phyloP scores from a whole-genome alignment of 2,797 vertebrate species.

The Anisognathus igniventris region DNA sequence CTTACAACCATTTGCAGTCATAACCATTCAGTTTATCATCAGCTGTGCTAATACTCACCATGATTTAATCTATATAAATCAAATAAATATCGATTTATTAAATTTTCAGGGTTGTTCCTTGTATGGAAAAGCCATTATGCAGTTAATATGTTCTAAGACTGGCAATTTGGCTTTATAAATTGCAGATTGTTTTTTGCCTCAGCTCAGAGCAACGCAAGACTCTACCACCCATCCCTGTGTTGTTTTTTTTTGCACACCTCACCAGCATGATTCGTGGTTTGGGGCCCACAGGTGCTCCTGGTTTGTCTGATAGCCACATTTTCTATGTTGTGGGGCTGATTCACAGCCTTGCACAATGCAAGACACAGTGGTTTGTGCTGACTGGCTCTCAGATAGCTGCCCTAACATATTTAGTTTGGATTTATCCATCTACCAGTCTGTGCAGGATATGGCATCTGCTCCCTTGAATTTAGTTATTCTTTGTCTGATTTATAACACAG shows the following conservation, averaged over 20 bases:
- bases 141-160: not conserved
- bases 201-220: not conserved
- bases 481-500: not conserved
- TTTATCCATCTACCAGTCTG: not conserved
- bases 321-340: not conserved
- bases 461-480: not conserved
- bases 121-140: not conserved
- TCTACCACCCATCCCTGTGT: not conserved
- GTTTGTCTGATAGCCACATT: not conserved
- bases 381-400: not conserved
- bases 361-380: not conserved
- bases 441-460: not conserved
- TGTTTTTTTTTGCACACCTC: not conserved
- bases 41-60: not conserved
- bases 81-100: not conserved
- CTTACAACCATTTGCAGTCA: not conserved
- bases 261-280: not conserved
- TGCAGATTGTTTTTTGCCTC: not conserved
- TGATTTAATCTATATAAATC: not conserved
- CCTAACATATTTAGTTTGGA: not conserved
- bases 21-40: not conserved
- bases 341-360: not conserved
- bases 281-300: not conserved
- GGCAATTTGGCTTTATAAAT: not conserved
- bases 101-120: not conserved